Conservation (phyloP, 2,888 invertebrate genomes). For the Nymphalis polychloros region DNA sequence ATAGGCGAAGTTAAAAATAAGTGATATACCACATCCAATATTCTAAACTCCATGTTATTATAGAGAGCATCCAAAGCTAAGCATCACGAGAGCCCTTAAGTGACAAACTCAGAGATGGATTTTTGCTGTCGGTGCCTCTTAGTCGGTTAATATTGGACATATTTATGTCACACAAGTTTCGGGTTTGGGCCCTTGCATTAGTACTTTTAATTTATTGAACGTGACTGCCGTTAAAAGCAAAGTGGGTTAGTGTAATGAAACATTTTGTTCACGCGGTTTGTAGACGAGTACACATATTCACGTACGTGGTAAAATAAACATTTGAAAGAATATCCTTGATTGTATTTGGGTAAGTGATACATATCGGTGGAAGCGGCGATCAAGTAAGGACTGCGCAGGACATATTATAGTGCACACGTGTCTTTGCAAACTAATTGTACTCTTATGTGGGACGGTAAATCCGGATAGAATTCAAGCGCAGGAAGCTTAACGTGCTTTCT, state of each 20-base stretch:
- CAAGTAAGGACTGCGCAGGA: no score
- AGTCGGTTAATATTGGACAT: constrained; percentile 69
- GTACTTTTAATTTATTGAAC: constrained; percentile 36
- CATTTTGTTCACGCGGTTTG: background rate
- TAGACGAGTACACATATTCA: no score
- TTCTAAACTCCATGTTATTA: constrained; percentile 47
- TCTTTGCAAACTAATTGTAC: no score
- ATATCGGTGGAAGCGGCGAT: no score
- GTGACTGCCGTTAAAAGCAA: constrained; percentile 27
- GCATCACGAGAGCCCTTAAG: constrained; percentile 73
- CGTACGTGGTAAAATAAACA: no score
- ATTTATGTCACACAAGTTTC: constrained; percentile 63
- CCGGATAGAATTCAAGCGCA: no score
- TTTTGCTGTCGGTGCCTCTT: constrained; percentile 74
- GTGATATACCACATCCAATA: constrained; percentile 26
- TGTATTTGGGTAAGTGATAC: no score
- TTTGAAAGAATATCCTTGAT: no score
- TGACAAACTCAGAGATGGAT: constrained; percentile 78
- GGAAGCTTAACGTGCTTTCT: no score
- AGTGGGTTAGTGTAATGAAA: constrained; percentile 19
- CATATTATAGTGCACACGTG: no score
- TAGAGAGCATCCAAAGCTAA: constrained; percentile 53
- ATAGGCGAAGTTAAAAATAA: background rate
- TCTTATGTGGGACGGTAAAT: no score
- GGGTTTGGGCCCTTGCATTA: constrained; percentile 38